Conservation (phyloP, 1,140 invertebrate species). For the Heliothis virescens region DNA sequence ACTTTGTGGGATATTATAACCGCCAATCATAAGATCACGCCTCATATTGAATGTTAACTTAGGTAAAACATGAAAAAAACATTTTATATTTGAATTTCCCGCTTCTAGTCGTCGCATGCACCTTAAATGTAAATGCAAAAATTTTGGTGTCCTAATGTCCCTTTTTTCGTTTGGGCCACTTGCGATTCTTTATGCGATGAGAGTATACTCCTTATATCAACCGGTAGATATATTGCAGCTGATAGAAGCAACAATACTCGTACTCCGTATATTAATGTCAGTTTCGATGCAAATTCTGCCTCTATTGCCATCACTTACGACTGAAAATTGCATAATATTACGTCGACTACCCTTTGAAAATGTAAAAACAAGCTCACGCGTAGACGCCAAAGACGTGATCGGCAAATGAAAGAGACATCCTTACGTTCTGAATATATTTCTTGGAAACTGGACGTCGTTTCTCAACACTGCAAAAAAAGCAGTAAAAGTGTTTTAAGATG, state of each 20-base stretch:
- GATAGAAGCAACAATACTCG: conserved; percentile 38
- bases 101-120: too few relatives aligned
- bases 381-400: conserved; percentile 48
- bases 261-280: conserved; percentile 14
- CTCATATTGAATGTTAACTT: too few relatives aligned
- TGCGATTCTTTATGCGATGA: conserved; percentile 17
- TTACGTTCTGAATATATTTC: conserved; percentile 52
- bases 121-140: too few relatives aligned
- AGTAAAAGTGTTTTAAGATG: conserved; percentile 48
- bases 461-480: conserved; percentile 46
- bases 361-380: conserved; percentile 47
- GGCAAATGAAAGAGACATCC: conserved; percentile 55
- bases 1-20: too few relatives aligned
- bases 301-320: conserved; percentile 34
- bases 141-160: too few relatives aligned
- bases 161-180: too few relatives aligned
- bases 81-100: too few relatives aligned
- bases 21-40: too few relatives aligned
- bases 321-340: conserved; percentile 4
- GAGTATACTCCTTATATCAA: conserved; percentile 28
- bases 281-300: conserved; percentile 17
- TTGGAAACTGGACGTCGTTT: conserved; percentile 43
- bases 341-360: conserved; percentile 34
- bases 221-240: conserved; percentile 39
- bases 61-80: too few relatives aligned